phyloP scores from a whole-genome alignment of 2,888 invertebrate species.

The Heliconius charithonia region DNA sequence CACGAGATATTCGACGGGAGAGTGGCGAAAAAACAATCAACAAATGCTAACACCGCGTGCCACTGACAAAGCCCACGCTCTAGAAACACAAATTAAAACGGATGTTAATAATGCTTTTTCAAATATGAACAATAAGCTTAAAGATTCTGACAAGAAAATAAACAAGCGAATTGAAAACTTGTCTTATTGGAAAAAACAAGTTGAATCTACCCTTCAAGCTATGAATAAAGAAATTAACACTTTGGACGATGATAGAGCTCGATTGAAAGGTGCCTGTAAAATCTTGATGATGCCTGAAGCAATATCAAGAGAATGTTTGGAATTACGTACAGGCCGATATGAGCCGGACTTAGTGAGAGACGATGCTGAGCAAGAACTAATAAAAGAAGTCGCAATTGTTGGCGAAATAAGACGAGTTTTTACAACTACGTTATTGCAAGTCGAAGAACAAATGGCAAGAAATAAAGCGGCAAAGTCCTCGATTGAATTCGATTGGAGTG shows the following conservation, averaged over 20 bases:
- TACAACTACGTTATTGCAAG: constrained; percentile 85
- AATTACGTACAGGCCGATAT: constrained; percentile 86
- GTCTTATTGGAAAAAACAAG: constrained; percentile 87
- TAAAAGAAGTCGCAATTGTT: constrained; percentile 89
- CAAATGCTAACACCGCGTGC: constrained; percentile 73
- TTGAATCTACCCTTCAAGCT: constrained; percentile 85
- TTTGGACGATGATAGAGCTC: constrained; percentile 85
- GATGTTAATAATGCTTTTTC: constrained; percentile 83
- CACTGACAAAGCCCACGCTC: constrained; percentile 63
- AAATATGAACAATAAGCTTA: constrained; percentile 80
- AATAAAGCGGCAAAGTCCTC: constrained; percentile 90
- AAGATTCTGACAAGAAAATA: constrained; percentile 69
- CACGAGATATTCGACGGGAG: constrained; percentile 87
- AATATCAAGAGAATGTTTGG: constrained; percentile 88
- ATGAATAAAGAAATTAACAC: constrained; percentile 87
- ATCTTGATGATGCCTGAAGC: constrained; percentile 88
- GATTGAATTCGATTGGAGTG: constrained; percentile 95
- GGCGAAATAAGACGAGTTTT: constrained; percentile 87
- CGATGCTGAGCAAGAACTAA: constrained; percentile 90
- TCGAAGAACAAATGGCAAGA: constrained; percentile 87
- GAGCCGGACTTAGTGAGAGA: constrained; percentile 91
- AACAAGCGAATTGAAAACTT: constrained; percentile 69
- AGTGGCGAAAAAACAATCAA: constrained; percentile 87
- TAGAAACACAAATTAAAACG: constrained; percentile 59
- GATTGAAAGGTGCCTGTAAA: constrained; percentile 86